Evolutionary conservation across 2,888 invertebrate species (phyloP).

Genomic region (Lasioglossum malachurum): DNA sequence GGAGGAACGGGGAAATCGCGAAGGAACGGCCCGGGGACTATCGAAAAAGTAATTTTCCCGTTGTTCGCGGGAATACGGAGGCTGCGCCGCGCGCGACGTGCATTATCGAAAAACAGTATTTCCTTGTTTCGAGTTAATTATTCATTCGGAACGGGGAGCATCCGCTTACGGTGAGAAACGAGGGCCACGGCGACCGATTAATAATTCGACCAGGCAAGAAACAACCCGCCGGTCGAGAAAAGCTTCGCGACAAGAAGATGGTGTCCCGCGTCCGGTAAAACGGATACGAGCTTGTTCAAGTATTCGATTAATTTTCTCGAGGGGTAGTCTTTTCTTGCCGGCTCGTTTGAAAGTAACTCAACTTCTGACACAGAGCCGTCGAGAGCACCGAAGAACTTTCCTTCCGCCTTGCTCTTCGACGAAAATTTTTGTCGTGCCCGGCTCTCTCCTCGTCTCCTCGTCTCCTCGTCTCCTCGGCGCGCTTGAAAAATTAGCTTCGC

Average conservation of each 20-base stretch:
- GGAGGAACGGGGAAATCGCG: background rate
- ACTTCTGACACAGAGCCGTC: background rate
- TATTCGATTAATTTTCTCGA: slow-evolving; percentile 39
- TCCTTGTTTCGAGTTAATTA: slow-evolving; percentile 43
- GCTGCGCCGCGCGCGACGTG: no score
- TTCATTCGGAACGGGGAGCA: background rate
- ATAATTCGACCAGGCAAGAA: background rate
- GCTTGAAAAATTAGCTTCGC: background rate
- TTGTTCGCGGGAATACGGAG: no score
- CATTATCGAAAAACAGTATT: slow-evolving; percentile 15
- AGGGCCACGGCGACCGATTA: background rate
- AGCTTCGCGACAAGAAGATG: background rate
- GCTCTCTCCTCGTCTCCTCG: background rate
- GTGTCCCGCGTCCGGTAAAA: background rate
- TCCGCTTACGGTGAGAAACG: background rate
- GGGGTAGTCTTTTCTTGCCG: background rate
- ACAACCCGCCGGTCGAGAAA: background rate
- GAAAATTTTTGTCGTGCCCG: background rate
- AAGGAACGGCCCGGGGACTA: background rate
- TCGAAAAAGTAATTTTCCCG: background rate
- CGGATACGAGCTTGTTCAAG: background rate
- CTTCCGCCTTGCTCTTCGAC: background rate
- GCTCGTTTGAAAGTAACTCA: slow-evolving; percentile 5
- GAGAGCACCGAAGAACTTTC: background rate
- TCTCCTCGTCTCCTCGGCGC: background rate